Base-by-base conservation (phyloP, 2,797 vertebrate genomes). In the Semotilus atromaculatus region DNA sequence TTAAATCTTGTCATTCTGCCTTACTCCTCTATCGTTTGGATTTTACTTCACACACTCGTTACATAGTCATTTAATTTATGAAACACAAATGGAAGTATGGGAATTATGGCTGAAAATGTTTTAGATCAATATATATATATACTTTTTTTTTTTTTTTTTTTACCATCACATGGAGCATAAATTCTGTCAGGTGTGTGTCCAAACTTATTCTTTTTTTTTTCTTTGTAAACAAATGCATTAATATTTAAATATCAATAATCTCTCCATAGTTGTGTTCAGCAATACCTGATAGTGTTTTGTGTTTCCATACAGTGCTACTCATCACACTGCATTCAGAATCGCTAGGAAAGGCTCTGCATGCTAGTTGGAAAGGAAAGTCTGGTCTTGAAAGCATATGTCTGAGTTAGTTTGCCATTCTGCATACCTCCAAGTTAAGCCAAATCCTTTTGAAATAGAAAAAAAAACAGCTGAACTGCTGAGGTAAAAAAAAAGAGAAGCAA, bases 371-470 rank as follows among this genome's bases (percentile, higher is more conserved):
- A 80, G 70, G 7, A 73, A 66, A 76, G 6, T 31, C 40, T 74
- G 1, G 16, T 82, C 7, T 31, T 64, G 31, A 67, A 76, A 76
- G 60, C 31, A 67, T 34, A 53, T 76, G 55, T 66, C 31, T 36
- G 55, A 62, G 29, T 45, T 21, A 16, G 51, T 81, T 71, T 11
- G 26, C 67, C 43, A 43, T 31, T 62, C 70, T 73, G 70, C 70
- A 62, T 62, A 36, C 55, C 38, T 82, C 55, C 55, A 74, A 60
- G 55, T 74, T 73, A 64, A 64, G 71, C 55, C 81, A 64, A 82
- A 64, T 62, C 70, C 38, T 83, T 83, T 83, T 29, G 43, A 75
- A 53, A 38, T 64, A n/a, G n/a, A n/a, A n/a, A n/a, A n/a, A n/a
- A n/a, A 53, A 75, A 81, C 66, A 29, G 31, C 29, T 58, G 14